These are phyloP conservation scores for Nothocercus nigrocapillus DNA, from an alignment of 2,113 vertebrate species.

Conservation along the genomic window DNA sequence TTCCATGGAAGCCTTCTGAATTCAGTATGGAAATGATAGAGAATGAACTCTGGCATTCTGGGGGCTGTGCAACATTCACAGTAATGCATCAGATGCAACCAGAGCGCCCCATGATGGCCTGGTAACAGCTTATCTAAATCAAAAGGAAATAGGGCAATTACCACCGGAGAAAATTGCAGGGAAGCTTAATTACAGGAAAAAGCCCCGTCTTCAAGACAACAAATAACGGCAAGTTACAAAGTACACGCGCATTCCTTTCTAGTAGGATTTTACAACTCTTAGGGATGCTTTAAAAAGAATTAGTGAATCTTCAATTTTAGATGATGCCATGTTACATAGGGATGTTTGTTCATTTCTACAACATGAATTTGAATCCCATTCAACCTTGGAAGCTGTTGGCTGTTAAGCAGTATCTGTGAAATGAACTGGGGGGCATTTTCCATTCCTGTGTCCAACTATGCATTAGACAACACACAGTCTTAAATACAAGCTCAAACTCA, in stretches of 20 bases:
- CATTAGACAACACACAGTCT: background rate
- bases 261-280: background rate
- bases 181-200: background rate
- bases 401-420: background rate
- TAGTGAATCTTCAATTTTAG: accelerated
- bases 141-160: background rate
- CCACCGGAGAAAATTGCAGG: background rate
- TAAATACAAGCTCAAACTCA: background rate
- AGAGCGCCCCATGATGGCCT: slow-evolving; percentile 86
- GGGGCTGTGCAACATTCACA: slow-evolving; percentile 90
- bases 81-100: slow-evolving; percentile 91
- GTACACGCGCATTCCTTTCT: accelerated
- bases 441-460: background rate
- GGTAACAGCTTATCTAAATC: slow-evolving; percentile 88
- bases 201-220: background rate
- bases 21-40: slow-evolving; percentile 90
- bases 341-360: background rate
- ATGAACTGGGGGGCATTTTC: background rate
- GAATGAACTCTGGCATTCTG: slow-evolving; percentile 91
- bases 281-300: background rate
- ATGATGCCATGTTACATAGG: background rate
- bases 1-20: slow-evolving; percentile 88
- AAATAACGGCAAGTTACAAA: background rate
- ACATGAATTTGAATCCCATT: background rate
- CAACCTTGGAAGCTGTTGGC: background rate